Base-by-base conservation (phyloP, 2,888 invertebrate species). In the Auanema sp. region DNA sequence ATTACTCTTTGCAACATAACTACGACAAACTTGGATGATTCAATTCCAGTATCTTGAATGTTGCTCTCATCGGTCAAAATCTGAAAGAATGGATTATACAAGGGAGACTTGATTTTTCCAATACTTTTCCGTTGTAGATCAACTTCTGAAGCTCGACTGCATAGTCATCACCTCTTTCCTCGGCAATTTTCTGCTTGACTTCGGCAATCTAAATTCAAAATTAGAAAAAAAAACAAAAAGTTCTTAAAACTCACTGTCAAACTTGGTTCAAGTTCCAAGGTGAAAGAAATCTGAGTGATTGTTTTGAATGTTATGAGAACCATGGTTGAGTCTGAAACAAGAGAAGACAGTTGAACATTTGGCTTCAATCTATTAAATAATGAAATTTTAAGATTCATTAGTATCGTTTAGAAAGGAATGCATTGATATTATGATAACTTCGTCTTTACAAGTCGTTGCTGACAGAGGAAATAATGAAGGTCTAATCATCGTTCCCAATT, bases 121-220 rank as follows among this genome's bases (percentile, higher is more conserved):
- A n/a, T 42, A 75, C 72, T 66, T 82, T 80, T 61, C 82, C 82
- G 42, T 80, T 80, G 70, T 80, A 82, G 55, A 82, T 82, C 0
- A 82, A 63, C 56, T 82, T 82, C 64, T 78, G 78, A 5, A 69
- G 56, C 0, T 78, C 80, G n/a, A 69, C 73, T 0, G 76, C 72
- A 42, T 65, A 74, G 8, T 72, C 72, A 1, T 70, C 71, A 2
- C 72, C 75, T n/a, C 72, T 66, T 12, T 65, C 75, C 5, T 63
- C 66, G 11, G 69, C 70, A 12, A 82, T 75, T 58, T 72, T 70
- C 47, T 66, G 44, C 62, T 82, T 82, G 10, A 82, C 69, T 4
- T 80, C 77, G 24, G 58, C 71, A 16, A 82, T 70, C 77, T 80
- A 47, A 23, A 74, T 63, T 54, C 18, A 1, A 50, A 12, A 21